Base-by-base conservation (phyloP, 53 echinoderm and acorn worm genomes). In the Paracentrotus lividus region DNA sequence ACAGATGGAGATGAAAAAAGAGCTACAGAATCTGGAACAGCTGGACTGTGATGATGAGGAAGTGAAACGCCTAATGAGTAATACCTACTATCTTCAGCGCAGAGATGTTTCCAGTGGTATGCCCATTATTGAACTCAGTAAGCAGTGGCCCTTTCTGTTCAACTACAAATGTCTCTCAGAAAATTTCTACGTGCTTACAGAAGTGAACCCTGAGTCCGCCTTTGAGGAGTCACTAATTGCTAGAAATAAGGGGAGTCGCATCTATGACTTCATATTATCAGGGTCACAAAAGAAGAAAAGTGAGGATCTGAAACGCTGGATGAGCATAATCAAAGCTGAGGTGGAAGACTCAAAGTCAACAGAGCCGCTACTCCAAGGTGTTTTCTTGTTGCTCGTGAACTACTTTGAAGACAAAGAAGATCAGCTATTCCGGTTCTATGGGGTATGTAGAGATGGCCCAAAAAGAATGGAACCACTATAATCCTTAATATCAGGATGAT, bases 91-190 rank as follows among this genome's bases (percentile, higher is more conserved):
- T 88, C 93, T 93, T 86, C 93, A 87, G 93, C 88, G 88, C 87
- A 93, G 86, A 93, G 93, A 93, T 88, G 86, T 93, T 93, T 87
- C 86, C 87, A 93, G 56, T 93, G 93, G 88, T 68, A 93, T 93
- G 88, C 72, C 93, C 61, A 66, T 61, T 93, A 65, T 61, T 93
- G 93, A 93, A 93, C 88, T 93, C 93, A 86, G 86, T 93, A 88
- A 93, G 93, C 86, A 93, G 93, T 88, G 93, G 93, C 93, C 93
- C 86, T 93, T 93, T 86, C 88, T 93, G 86, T 93, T 93, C 33
- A 88, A 86, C 93, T 88, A 88, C 88, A 93, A 93, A 86, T 93
- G 88, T 93, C 93, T 88, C 66, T 68, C 69, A 86, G 86, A 93
- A 86, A 87, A 93, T 68, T 93, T 93, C 88, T 86, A 88, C 85